These are phyloP conservation scores for Luscinia luscinia DNA, from an alignment of 2,797 vertebrate species.

Conservation along the genomic window DNA sequence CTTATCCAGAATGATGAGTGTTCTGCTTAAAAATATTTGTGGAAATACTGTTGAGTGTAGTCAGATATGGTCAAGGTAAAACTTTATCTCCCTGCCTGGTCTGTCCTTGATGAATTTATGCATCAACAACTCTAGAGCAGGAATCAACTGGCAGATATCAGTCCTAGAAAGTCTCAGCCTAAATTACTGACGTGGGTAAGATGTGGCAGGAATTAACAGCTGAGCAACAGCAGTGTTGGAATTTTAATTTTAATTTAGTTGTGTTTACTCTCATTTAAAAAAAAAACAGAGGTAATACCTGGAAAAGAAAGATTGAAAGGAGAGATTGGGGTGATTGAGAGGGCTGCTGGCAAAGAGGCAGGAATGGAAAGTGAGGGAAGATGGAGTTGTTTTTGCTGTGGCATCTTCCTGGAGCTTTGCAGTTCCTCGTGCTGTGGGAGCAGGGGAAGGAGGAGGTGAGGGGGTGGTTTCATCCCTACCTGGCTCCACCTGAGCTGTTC, in stretches of 20 bases:
- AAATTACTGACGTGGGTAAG: neutral
- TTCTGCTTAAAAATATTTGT: neutral
- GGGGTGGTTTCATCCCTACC: neutral
- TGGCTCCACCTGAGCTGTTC: conserved; percentile 7
- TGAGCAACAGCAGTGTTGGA: neutral
- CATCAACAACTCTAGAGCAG: neutral
- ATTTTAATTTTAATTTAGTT: neutral
- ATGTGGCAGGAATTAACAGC: neutral
- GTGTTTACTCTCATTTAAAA: neutral
- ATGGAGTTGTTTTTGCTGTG: neutral
- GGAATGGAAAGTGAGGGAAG: neutral
- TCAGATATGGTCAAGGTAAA: neutral
- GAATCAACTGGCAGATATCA: neutral
- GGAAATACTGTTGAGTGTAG: neutral
- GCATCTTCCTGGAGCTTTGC: neutral
- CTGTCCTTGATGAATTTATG: neutral
- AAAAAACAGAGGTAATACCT: neutral
- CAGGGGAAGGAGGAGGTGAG: neutral
- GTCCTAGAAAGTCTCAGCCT: neutral
- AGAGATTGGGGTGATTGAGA: neutral
- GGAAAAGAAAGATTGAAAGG: neutral
- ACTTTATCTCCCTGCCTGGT: neutral
- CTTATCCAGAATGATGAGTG: neutral
- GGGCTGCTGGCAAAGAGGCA: neutral
- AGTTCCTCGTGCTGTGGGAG: neutral